Conservation (phyloP, 2,888 invertebrate species). For the Rhagophthalmus giganteus region DNA sequence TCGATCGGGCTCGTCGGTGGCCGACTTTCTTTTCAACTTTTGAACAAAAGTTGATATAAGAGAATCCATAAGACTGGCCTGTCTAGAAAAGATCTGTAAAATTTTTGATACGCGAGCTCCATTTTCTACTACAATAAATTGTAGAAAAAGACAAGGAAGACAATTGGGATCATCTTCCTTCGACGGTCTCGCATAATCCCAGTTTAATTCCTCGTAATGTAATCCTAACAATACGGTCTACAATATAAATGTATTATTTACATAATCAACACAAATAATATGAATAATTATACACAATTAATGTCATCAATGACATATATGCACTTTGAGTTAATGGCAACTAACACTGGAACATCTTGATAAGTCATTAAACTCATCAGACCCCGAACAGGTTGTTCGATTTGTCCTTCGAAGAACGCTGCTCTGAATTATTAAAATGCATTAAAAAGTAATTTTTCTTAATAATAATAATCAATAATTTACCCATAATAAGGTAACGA, state of each 20-base stretch:
- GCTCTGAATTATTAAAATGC: constrained; percentile 60
- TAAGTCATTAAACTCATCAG: constrained; percentile 82
- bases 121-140: constrained; percentile 81
- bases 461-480: constrained; percentile 31
- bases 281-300: constrained; percentile 66
- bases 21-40: constrained; percentile 62
- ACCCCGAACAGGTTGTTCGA: constrained; percentile 88
- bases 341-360: constrained; percentile 83
- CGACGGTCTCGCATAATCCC: constrained; percentile 89
- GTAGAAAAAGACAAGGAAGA: constrained; percentile 88
- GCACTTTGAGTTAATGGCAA: constrained; percentile 85
- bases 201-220: constrained; percentile 86
- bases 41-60: constrained; percentile 82
- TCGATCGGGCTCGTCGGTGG: constrained; percentile 57
- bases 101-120: constrained; percentile 79
- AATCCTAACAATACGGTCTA: constrained; percentile 84
- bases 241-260: constrained; percentile 32
- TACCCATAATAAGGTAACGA: constrained; percentile 89
- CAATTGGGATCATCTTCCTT: constrained; percentile 84
- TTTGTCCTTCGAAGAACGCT: constrained; percentile 93
- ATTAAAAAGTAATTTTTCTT: background rate
- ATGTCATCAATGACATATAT: constrained; percentile 84
- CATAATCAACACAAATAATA: background rate
- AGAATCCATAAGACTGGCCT: constrained; percentile 86
- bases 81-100: constrained; percentile 71